A percentile compares a stretch with the other conserved stretches of the same genome.
Conservation (phyloP, 2,113 vertebrate genomes). For the Probosciger aterrimus region DNA sequence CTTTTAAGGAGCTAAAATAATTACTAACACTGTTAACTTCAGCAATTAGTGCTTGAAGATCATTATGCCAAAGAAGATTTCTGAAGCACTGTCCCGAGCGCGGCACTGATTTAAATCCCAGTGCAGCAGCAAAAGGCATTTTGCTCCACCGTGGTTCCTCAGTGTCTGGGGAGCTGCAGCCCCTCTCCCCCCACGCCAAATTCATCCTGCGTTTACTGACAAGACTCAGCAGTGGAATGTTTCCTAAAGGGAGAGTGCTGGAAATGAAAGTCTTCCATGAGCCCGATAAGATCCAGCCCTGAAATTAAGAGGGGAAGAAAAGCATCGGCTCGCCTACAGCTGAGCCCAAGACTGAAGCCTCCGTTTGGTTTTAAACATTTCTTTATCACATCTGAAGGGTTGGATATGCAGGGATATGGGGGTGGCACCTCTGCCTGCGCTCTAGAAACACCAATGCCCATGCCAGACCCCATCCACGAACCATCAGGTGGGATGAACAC, state of each 20-base stretch:
- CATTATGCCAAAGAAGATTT: neutral
- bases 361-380: neutral
- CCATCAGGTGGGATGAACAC: neutral
- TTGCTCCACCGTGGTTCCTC: neutral
- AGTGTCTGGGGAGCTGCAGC: neutral
- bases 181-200: neutral
- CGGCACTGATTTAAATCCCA: neutral
- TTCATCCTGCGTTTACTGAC: neutral
- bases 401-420: neutral
- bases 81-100: neutral
- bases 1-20: neutral
- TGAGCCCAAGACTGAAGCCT: neutral
- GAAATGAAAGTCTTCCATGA: neutral
- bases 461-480: neutral
- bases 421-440: neutral
- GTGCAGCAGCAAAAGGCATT: neutral
- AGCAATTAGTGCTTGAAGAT: neutral
- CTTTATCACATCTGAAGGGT: neutral
- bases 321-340: accelerated
- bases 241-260: neutral
- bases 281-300: neutral
- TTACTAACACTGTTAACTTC: neutral
- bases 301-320: neutral
- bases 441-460: neutral
- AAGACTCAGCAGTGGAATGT: neutral